Percentiles rank a stretch among this genome's conserved stretches.
Evolutionary conservation across 1,140 invertebrate genomes (phyloP).

Genomic region (Homalodisca vitripennis): DNA sequence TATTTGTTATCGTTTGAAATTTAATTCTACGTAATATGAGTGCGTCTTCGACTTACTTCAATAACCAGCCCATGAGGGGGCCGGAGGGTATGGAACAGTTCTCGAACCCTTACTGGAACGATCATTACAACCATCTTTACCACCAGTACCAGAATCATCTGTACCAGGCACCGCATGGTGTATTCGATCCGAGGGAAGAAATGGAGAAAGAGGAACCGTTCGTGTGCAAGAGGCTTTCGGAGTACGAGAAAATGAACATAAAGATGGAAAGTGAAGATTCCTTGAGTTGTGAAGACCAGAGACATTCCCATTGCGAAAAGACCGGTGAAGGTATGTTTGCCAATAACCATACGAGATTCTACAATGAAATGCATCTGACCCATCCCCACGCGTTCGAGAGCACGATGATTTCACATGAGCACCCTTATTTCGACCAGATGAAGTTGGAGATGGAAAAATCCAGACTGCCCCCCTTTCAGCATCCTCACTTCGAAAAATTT

Average conservation of each 20-base stretch:
- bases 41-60: neutral
- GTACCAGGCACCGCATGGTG: conserved; percentile 2
- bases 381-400: neutral
- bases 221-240: conserved; percentile 1
- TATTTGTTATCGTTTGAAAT: neutral
- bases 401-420: neutral
- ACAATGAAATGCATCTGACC: neutral
- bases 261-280: conserved; percentile 14
- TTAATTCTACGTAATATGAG: neutral
- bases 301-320: neutral
- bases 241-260: conserved; percentile 12
- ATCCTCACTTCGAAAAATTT: neutral
- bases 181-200: neutral
- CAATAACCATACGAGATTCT: neutral
- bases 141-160: conserved; percentile 5
- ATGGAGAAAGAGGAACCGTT: neutral
- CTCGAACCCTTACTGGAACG: neutral
- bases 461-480: neutral
- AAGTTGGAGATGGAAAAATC: neutral
- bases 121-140: conserved; percentile 6
- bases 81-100: conserved; percentile 5
- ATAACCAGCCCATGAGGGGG: neutral
- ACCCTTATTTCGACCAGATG: neutral
- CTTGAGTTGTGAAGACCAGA: neutral
- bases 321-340: neutral